Evolutionary conservation across 2,113 vertebrate genomes (phyloP).

Genomic region (Argyrosomus japonicus): DNA sequence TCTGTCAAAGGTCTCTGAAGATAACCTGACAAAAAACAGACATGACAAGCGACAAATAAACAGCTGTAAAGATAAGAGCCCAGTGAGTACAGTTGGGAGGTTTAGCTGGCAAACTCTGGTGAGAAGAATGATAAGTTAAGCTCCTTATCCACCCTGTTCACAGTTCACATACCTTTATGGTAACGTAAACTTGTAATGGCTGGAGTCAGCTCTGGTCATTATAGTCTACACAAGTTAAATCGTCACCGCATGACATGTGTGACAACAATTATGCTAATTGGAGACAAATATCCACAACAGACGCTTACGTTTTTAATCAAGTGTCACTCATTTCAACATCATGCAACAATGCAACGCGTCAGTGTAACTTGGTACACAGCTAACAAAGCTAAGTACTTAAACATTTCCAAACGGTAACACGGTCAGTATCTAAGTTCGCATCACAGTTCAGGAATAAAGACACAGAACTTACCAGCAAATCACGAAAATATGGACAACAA

Average conservation of each 20-base stretch:
- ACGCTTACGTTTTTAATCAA: not conserved
- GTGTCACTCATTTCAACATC: too few species aligned
- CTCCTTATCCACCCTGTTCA: slow-evolving; percentile 1
- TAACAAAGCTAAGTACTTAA: not conserved
- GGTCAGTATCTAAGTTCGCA: rapidly evolving
- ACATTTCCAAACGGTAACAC: not conserved
- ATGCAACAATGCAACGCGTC: too few species aligned
- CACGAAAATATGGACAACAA: not conserved
- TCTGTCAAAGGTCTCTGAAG: not conserved
- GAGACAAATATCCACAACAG: not conserved
- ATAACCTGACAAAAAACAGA: not conserved
- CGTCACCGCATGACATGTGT: not conserved
- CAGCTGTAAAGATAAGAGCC: not conserved
- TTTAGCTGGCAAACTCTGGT: not conserved
- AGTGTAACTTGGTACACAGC: not conserved
- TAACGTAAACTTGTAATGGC: not conserved
- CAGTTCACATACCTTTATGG: slow-evolving; percentile 11
- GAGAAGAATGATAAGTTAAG: slow-evolving; percentile 1
- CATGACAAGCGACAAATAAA: not conserved
- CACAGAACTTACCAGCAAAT: slow-evolving; percentile 16
- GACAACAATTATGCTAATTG: not conserved
- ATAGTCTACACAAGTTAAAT: not conserved
- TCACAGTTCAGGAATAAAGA: not conserved
- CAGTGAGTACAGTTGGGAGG: too few species aligned
- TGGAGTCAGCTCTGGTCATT: not conserved